Conservation (phyloP, 1,140 invertebrate genomes). For the Heliconius congener region DNA sequence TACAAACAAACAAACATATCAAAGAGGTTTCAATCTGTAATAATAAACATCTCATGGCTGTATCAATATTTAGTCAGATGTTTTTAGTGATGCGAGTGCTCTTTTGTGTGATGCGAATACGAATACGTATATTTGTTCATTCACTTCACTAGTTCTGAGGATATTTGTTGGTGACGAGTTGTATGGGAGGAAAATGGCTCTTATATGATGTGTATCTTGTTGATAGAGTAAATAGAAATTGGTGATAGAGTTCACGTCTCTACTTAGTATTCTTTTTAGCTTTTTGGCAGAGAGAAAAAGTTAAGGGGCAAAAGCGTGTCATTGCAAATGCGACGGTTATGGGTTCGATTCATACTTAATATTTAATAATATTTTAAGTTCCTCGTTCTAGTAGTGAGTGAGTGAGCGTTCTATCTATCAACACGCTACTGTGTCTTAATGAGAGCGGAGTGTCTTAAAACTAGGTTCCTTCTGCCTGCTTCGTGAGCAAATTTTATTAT, state of each 20-base stretch:
- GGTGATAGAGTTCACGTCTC: not conserved
- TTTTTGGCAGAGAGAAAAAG: not conserved
- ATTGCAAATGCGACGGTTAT: too few relatives aligned
- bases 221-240: not conserved
- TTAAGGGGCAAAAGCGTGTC: not conserved
- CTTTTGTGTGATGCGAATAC: not conserved
- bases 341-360: too few relatives aligned
- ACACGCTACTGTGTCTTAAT: too few relatives aligned
- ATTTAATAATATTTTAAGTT: too few relatives aligned
- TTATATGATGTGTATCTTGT: not conserved
- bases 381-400: too few relatives aligned
- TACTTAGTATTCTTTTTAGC: not conserved
- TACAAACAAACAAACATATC: slow-evolving; percentile 33
- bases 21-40: slow-evolving; percentile 40
- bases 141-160: not conserved
- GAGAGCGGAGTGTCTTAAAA: too few relatives aligned
- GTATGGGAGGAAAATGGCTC: not conserved
- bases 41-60: slow-evolving; percentile 40
- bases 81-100: slow-evolving; percentile 8
- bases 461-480: too few relatives aligned
- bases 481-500: too few relatives aligned
- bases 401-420: too few relatives aligned
- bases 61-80: slow-evolving; percentile 34
- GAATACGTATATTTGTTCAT: not conserved
- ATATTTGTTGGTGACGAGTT: not conserved